Evolutionary conservation across 2,113 vertebrate genomes (phyloP).

Genomic region (Sakesphorus luctuosus): DNA sequence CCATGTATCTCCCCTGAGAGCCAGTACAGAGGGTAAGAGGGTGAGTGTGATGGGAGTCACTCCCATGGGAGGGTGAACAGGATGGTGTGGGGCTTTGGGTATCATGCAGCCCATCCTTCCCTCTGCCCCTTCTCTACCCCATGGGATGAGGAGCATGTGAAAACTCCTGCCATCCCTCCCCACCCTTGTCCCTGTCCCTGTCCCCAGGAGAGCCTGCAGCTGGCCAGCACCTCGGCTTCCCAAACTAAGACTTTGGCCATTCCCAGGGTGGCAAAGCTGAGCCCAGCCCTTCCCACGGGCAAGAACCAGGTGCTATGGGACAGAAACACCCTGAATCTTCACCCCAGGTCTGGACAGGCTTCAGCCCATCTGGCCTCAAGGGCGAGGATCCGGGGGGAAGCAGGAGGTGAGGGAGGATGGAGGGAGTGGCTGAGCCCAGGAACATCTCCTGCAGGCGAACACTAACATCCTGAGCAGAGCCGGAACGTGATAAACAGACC

Average conservation of each 20-base stretch:
- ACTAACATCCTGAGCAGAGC: conserved; percentile 77
- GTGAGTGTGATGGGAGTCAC: not conserved
- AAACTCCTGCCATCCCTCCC: not conserved
- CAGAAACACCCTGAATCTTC: not conserved
- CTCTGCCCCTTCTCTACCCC: not conserved
- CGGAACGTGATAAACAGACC: conserved; percentile 45
- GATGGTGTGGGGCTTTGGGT: rapidly evolving
- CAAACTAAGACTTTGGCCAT: rapidly evolving
- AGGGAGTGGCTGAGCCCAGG: not conserved
- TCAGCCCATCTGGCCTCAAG: not conserved
- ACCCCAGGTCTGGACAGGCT: not conserved
- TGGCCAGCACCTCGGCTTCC: not conserved
- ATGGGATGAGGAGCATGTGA: rapidly evolving
- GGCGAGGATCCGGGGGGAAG: not conserved
- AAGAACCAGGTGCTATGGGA: not conserved
- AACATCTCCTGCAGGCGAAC: conserved; percentile 34
- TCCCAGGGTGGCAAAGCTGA: not conserved
- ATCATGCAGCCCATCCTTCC: not conserved
- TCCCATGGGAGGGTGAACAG: not conserved
- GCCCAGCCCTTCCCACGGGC: not conserved
- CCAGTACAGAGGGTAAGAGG: not conserved
- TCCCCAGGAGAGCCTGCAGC: not conserved
- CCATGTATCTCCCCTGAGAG: rapidly evolving
- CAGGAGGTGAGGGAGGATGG: not conserved
- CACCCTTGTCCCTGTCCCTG: not conserved